phyloP scores from a whole-genome alignment of 2,888 invertebrate species.

The Tholera decimalis region DNA sequence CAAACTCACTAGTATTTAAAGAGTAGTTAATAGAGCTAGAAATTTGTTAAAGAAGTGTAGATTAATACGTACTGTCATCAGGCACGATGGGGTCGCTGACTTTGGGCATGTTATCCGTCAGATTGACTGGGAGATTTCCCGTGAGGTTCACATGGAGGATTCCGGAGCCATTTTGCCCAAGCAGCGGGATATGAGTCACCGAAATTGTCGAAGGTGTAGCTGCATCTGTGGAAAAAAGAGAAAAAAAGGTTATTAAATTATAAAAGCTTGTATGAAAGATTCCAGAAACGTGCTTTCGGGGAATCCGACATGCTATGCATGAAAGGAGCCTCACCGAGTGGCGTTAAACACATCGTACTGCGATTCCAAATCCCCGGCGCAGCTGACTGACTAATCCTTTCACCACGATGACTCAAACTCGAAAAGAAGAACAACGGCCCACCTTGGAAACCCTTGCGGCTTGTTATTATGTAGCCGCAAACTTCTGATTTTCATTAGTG shows the following conservation, averaged over 20 bases:
- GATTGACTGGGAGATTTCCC: conserved; percentile 67
- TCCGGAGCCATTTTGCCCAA: conserved; percentile 89
- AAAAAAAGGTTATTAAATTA: not conserved
- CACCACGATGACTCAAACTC: too few species aligned
- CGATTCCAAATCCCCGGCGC: not conserved
- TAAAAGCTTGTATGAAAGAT: not conserved
- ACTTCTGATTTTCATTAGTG: conserved; percentile 5
- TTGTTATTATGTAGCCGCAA: too few species aligned
- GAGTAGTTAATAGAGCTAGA: too few species aligned
- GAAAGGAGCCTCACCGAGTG: too few species aligned
- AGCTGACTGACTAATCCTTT: too few species aligned
- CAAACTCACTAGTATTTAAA: too few species aligned
- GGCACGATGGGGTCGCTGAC: conserved; percentile 85
- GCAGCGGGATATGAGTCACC: conserved; percentile 79
- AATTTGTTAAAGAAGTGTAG: not conserved
- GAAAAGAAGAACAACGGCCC: too few species aligned
- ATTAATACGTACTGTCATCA: conserved; percentile 80
- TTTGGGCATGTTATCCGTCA: conserved; percentile 75
- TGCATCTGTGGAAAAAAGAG: conserved; percentile 58
- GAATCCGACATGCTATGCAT: too few species aligned
- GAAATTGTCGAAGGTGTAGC: conserved; percentile 56
- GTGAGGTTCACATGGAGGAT: conserved; percentile 75
- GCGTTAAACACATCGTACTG: too few species aligned
- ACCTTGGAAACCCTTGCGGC: too few species aligned
- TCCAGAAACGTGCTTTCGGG: too few species aligned